Evolutionary conservation across 2,797 vertebrate species (phyloP), one percentile per base, ranked within the genome.

Genomic region (Chaunax sp.): DNA sequence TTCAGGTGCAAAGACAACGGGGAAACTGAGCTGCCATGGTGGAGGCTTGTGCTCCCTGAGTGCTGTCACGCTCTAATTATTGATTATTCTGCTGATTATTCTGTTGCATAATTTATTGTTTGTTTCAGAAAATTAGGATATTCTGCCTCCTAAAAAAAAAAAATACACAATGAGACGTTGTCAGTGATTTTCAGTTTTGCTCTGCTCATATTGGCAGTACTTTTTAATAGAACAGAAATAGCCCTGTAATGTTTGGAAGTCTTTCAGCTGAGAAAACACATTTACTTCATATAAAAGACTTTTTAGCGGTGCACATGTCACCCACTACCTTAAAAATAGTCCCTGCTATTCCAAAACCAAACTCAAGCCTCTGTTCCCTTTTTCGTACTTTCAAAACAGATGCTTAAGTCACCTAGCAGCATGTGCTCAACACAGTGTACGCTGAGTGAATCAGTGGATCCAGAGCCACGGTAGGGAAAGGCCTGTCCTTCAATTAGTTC

Each of bases 311-410:
- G 33, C 57, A 63, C 58, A 69, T 38, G 60, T 60, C 72, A 46
- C 69, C 73, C 67, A 74, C 81, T 16, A 6, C 22, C 1, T 55
- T 77, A 69, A 67, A 77, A 80, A 71, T 72, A 81, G 58, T 20
- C 16, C n/a, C 53, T 56, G 23, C 68, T 45, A 30, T 62, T 2
- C 49, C 44, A 72, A 68, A 62, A 56, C 22, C 22, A 15, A 45
- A 45, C 0, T 6, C 8, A 14, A 63, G 43, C 19, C 45, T 20
- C 57, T 65, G 16, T 18, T 43, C 30, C 11, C 18, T 57, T 37
- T 45, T 15, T 23, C n/a, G 14, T 25, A 30, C 28, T 38, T 38
- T 53, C 7, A 20, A 56, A 13, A 37, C 41, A 35, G 50, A 55
- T 43, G 19, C 12, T 19, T 30, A 30, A 2, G 40, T 22, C 23